These are phyloP conservation scores for Cydia strobilella DNA, from an alignment of 1,140 invertebrate species.

Conservation along the genomic window DNA sequence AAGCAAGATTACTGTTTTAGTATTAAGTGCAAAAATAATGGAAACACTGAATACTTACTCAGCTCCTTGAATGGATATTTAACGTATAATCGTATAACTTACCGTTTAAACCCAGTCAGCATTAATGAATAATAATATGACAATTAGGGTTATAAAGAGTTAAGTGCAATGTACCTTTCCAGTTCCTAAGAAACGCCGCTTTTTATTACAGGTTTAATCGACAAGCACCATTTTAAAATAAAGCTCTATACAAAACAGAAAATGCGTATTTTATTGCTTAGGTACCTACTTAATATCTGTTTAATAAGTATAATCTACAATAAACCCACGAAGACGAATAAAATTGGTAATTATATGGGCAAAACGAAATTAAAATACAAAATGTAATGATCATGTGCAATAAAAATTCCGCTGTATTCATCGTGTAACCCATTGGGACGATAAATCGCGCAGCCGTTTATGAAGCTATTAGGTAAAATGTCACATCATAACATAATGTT, in stretches of 20 bases:
- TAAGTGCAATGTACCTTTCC: background rate
- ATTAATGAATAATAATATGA: background rate
- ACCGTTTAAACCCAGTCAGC: background rate
- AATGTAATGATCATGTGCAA: background rate
- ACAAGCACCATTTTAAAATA: too few species aligned
- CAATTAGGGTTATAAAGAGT: background rate
- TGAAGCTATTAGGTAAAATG: conserved; percentile 27
- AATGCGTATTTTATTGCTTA: too few species aligned
- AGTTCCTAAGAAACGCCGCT: background rate
- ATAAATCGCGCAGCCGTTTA: conserved; percentile 11
- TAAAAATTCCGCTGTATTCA: background rate
- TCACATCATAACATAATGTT: conserved; percentile 29
- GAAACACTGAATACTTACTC: background rate
- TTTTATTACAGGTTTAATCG: background rate
- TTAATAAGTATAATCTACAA: too few species aligned
- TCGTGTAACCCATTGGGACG: background rate
- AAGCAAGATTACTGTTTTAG: too few species aligned
- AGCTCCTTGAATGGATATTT: background rate
- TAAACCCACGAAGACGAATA: too few species aligned
- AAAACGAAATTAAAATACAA: background rate
- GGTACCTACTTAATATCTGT: too few species aligned
- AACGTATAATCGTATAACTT: background rate
- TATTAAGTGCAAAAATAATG: too few species aligned
- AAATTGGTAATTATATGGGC: background rate
- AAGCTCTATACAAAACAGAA: too few species aligned